Percentiles rank a stretch among this genome's conserved stretches.
These are phyloP conservation scores for Ormyrus rosae DNA, from an alignment of 2,888 invertebrate species.

Conservation along the genomic window DNA sequence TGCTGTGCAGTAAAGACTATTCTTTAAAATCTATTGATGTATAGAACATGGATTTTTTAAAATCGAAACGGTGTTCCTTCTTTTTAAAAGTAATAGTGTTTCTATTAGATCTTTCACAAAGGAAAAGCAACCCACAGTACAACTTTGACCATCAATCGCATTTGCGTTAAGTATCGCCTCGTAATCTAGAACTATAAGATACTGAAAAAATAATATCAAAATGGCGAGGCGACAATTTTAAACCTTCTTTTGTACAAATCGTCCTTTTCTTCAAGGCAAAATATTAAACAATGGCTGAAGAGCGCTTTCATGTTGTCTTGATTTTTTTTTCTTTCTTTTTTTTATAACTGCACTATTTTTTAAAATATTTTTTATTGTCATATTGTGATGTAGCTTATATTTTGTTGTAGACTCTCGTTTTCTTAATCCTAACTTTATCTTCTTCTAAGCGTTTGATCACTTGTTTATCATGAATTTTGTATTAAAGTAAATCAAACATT, in stretches of 20 bases:
- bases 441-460: slow-evolving; percentile 22
- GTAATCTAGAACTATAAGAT: slow-evolving; percentile 35
- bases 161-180: slow-evolving; percentile 50
- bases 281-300: slow-evolving; percentile 27
- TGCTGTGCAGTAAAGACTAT: slow-evolving; percentile 52
- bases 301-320: slow-evolving; percentile 38
- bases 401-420: slow-evolving; percentile 30
- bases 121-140: slow-evolving; percentile 58
- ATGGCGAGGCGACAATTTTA: slow-evolving; percentile 34
- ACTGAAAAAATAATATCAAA: slow-evolving; percentile 42
- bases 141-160: slow-evolving; percentile 57
- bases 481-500: slow-evolving; percentile 26
- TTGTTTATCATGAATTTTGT: slow-evolving; percentile 20
- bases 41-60: slow-evolving; percentile 35
- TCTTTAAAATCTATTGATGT: slow-evolving; percentile 28
- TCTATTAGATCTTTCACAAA: slow-evolving; percentile 54
- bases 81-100: slow-evolving; percentile 55
- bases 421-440: slow-evolving; percentile 49
- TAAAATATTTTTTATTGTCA: background rate
- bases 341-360: background rate
- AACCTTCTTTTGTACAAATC: slow-evolving; percentile 34
- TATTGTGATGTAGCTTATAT: slow-evolving; percentile 4
- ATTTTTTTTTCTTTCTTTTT: background rate
- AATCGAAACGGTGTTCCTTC: slow-evolving; percentile 50
- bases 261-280: slow-evolving; percentile 31